phyloP scores from a whole-genome alignment of 2,888 invertebrate genomes.

The Spodoptera exigua region DNA sequence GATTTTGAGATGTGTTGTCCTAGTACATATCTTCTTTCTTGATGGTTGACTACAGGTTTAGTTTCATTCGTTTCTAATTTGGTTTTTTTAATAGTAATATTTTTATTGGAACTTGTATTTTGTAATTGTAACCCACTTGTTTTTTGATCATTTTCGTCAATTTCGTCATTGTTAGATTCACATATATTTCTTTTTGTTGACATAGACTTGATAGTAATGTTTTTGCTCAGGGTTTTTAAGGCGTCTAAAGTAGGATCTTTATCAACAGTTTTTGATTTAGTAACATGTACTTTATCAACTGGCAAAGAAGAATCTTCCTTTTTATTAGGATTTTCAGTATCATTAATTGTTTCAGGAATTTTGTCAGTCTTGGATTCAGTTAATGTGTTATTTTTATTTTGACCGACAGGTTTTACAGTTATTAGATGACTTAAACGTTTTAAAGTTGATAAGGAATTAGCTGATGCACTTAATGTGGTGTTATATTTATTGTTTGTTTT shows the following conservation, averaged over 20 bases:
- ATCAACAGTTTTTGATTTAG: conserved; percentile 31
- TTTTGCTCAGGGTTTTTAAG: conserved; percentile 68
- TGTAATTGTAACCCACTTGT: conserved; percentile 13
- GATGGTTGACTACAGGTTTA: conserved; percentile 10
- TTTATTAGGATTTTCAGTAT: conserved; percentile 6
- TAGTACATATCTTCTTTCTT: conserved; percentile 14
- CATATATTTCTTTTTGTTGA: conserved; percentile 45
- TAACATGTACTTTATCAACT: conserved; percentile 9
- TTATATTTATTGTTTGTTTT: conserved; percentile 17
- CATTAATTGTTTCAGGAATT: conserved; percentile 16
- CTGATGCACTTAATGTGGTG: conserved; percentile 7
- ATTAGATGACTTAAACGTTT: conserved; percentile 76
- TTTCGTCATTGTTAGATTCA: conserved; percentile 45
- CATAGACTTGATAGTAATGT: conserved; percentile 68
- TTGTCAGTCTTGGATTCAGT: conserved; percentile 14
- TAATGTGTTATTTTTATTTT: conserved; percentile 49
- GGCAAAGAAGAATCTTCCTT: conserved; percentile 13
- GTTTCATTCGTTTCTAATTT: conserved; percentile 29
- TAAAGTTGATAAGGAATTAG: conserved; percentile 66
- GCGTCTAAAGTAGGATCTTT: conserved; percentile 56
- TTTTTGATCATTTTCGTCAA: conserved; percentile 15
- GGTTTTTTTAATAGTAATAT: conserved; percentile 41
- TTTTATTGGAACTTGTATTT: conserved; percentile 29
- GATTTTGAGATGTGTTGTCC: conserved; percentile 11
- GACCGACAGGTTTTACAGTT: conserved; percentile 72